Evolutionary conservation across 2,888 invertebrate genomes (phyloP), one percentile per base, ranked within the genome.

Genomic region (Myopa tessellatipennis): DNA sequence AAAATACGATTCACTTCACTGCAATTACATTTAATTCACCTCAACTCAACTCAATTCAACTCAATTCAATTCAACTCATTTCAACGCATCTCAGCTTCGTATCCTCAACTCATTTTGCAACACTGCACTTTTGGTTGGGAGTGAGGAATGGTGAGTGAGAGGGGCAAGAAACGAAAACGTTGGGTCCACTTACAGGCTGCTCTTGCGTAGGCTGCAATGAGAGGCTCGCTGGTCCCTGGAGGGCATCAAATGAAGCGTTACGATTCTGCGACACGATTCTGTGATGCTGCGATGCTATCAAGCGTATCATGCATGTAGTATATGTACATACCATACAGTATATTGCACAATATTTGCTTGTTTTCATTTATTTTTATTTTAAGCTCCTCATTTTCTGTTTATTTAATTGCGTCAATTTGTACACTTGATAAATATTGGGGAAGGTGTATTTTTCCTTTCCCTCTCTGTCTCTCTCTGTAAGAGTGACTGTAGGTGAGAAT

Each of bases 101-200:
- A 36, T 36, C 52, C n/a, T 50, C 58, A 74, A 55, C 58, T 68
- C 67, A 74, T 67, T 68, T 68, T 10, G 67, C n/a, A 63, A 67
- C 26, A 38, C 55, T 74, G 45, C 7, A 45, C 45, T 6, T 10
- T 6, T 6, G 6, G 60, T 14, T 12, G 60, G 18, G 16, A 2
- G 60, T 4, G 4, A 4, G 5, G 16, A 3, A 7, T 16, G 3
- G 2, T 1, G 18, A 18, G 4, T 16, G 60, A 14, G 18, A 6
- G 14, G 14, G 1, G 18, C 1, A 60, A 7, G 60, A 60, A 60
- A 7, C n/a, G 18, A 4, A 34, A 26, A 8, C 26, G 34, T 61
- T 4, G n/a, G 26, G 26, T 61, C 16, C 10, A n/a, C n/a, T 26
- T 26, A 34, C 45, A 26, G 34, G n/a, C 26, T n/a, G 34, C 26